Percentiles rank a stretch among this genome's conserved stretches.
Evolutionary conservation across 2,797 vertebrate genomes (phyloP).

Genomic region (Limnodromus scolopaceus): DNA sequence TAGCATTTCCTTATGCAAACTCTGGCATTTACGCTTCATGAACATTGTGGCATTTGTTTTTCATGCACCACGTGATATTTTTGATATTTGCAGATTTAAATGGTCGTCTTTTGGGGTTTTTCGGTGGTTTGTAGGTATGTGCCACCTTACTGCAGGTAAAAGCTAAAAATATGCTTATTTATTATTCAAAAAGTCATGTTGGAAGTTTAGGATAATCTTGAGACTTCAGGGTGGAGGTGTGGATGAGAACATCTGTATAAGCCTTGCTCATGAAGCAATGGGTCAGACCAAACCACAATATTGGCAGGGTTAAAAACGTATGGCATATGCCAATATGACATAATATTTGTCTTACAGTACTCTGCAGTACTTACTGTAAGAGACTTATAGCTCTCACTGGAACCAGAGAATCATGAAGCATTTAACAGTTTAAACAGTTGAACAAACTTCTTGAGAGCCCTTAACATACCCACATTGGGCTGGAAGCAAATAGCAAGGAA

Average conservation of each 20-base stretch:
- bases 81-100: not conserved
- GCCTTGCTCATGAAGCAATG: not conserved
- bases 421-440: slow-evolving; percentile 34
- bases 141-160: not conserved
- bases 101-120: not conserved
- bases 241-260: not conserved
- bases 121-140: not conserved
- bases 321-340: slow-evolving; percentile 20
- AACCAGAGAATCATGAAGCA: not conserved
- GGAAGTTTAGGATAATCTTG: not conserved
- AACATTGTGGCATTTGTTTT: not conserved
- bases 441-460: slow-evolving; percentile 21
- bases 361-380: not conserved
- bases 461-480: not conserved
- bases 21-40: not conserved
- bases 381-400: not conserved
- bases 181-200: not conserved
- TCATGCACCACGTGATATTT: not conserved
- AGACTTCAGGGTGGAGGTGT: not conserved
- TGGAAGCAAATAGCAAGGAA: not conserved
- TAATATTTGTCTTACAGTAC: slow-evolving; percentile 22
- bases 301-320: slow-evolving; percentile 4
- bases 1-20: not conserved
- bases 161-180: not conserved
- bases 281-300: not conserved